Base-by-base conservation (phyloP, 2,113 vertebrate genomes). In the Ursus arctos region DNA sequence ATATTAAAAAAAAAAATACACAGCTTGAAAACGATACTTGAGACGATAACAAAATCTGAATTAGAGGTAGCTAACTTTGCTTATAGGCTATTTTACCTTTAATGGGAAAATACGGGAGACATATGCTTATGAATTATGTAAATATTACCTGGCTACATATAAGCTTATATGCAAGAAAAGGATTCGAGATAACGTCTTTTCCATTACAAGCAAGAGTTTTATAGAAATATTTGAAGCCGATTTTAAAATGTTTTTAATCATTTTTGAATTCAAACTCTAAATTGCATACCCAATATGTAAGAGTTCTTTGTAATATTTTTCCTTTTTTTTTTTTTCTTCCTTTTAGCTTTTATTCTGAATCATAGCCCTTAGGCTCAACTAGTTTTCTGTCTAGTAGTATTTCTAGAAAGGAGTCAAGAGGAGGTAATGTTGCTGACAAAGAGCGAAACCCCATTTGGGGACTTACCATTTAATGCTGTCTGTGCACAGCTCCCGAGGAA, bases 251-350 rank as follows among this genome's bases (percentile, higher is more conserved):
- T 47, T 76, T 82, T 90, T 77, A 91, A 80, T 88, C 61, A 84
- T 16, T 81, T 65, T 57, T 94, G 84, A 90, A 96, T 92, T 89
- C n/a, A 85, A 31, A 92, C 86, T 92, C 84, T 88, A n/a, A 88
- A 59, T 40, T 88, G 33, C 55, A 3, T 93, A 72, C 49, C 71
- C 71, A 71, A 3, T n/a, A 55, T 40, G 7, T 67, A 71, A 85
- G 55, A 36, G 13, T 82, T 89, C 11, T 28, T 87, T 47, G 19
- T 81, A 36, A 31, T 81, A 51, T 59, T 81, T 10, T 55, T 16
- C 16, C 26, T 16, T 59, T 4, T 18, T 14, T 53, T 59, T 43
- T 43, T 43, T 43, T 43, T 6, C 26, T 84, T 18, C 49, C 40
- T 86, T 57, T 91, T 77, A 79, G 51, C 63, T 83, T 94, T 94